These are phyloP conservation scores for Lordiphosa andalusiaca DNA, from an alignment of 2,888 invertebrate species.

Conservation along the genomic window DNA sequence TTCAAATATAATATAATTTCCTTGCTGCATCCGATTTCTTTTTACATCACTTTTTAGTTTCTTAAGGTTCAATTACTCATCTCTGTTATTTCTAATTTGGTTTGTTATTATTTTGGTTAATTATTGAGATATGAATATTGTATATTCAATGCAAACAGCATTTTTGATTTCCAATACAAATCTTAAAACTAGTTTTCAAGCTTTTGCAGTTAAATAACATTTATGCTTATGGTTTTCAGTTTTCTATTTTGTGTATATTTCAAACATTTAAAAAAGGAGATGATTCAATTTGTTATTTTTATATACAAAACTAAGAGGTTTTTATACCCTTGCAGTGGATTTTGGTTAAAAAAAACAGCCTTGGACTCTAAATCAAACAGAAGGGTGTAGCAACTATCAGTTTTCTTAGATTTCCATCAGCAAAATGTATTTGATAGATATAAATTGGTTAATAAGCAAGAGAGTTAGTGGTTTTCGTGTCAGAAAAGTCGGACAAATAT, in stretches of 20 bases:
- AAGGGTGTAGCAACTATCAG: no score
- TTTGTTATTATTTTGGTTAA: slow-evolving; percentile 19
- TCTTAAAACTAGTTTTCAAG: slow-evolving; percentile 28
- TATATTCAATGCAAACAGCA: slow-evolving; percentile 56
- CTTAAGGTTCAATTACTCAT: slow-evolving; percentile 16
- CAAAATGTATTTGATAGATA: no score
- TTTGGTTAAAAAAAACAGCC: no score
- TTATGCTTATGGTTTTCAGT: slow-evolving; percentile 17
- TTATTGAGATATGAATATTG: slow-evolving; percentile 55
- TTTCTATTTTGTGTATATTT: slow-evolving; percentile 9
- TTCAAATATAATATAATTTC: slow-evolving; percentile 19
- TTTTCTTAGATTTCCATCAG: no score
- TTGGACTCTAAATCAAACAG: no score
- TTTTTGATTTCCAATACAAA: slow-evolving; percentile 24
- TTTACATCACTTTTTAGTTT: slow-evolving; percentile 43
- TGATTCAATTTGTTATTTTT: slow-evolving; percentile 9
- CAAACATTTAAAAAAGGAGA: slow-evolving; percentile 22
- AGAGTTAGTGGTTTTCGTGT: no score
- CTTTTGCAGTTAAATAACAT: slow-evolving; percentile 48
- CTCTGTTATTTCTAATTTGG: slow-evolving; percentile 16
- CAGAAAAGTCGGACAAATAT: no score
- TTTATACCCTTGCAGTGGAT: slow-evolving; percentile 1
- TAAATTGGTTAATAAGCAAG: no score
- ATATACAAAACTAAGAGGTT: slow-evolving; percentile 52
- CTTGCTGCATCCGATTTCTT: slow-evolving; percentile 19